Percentiles rank a stretch among this genome's conserved stretches.
Evolutionary conservation across 2,797 vertebrate species (phyloP).

Genomic region (Syndactyla subalaris): DNA sequence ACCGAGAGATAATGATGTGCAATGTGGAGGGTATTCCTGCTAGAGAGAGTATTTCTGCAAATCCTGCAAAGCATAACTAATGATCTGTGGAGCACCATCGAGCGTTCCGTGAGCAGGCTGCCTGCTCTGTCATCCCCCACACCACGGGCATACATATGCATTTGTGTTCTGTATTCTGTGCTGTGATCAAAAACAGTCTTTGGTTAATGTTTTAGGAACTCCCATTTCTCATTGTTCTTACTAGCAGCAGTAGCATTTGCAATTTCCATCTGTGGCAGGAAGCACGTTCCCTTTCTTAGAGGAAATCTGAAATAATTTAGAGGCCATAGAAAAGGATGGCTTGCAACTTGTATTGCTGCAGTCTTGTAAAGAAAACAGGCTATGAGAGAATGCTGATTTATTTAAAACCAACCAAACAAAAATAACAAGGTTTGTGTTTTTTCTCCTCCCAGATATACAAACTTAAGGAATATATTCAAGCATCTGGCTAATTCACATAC

Average conservation of each 20-base stretch:
- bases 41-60: neutral
- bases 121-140: neutral
- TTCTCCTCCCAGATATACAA: neutral
- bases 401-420: neutral
- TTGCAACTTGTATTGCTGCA: neutral
- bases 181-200: neutral
- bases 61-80: neutral
- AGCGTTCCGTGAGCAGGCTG: neutral
- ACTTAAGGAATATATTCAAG: neutral
- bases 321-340: neutral
- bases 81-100: neutral
- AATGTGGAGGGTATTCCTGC: neutral
- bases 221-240: neutral
- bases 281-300: neutral
- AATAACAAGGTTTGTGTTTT: neutral
- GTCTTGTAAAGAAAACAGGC: neutral
- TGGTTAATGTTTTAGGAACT: neutral
- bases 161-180: neutral
- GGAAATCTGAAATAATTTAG: neutral
- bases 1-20: neutral
- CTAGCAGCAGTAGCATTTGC: neutral
- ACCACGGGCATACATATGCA: neutral
- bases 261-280: neutral
- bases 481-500: slow-evolving; percentile 8
- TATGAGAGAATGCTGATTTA: neutral